These are phyloP conservation scores for Porites cylindrica DNA, from an alignment of 92 coral and sea anemone species.

Conservation along the genomic window DNA sequence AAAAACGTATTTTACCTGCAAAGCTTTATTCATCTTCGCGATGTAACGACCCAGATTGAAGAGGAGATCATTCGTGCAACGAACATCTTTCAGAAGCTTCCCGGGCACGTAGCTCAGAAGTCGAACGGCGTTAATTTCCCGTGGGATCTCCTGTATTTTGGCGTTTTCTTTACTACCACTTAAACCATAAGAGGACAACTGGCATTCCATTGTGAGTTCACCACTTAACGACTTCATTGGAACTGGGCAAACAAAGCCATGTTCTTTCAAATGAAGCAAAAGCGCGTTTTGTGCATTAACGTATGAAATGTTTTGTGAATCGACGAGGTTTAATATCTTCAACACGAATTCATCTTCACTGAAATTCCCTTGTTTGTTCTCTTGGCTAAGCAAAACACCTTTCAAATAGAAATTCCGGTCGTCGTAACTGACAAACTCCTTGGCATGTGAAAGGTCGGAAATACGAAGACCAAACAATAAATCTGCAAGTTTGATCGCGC, in stretches of 20 bases:
- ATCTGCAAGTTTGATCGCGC: slow-evolving; percentile 64
- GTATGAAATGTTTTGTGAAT: slow-evolving; percentile 38
- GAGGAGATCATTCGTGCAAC: slow-evolving; percentile 32
- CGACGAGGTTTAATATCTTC: slow-evolving; percentile 75
- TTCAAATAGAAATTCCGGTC: slow-evolving; percentile 79
- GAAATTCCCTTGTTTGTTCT: background rate
- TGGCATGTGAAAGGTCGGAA: slow-evolving; percentile 34
- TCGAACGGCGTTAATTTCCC: slow-evolving; percentile 50
- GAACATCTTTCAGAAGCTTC: slow-evolving; percentile 34
- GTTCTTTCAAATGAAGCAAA: slow-evolving; percentile 56
- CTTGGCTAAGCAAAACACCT: slow-evolving; percentile 33
- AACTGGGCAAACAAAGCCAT: slow-evolving; percentile 60
- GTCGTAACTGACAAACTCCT: slow-evolving; percentile 81
- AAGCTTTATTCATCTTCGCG: slow-evolving; percentile 50
- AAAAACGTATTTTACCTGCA: slow-evolving; percentile 50
- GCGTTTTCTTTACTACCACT: background rate
- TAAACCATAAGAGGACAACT: background rate
- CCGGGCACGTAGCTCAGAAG: slow-evolving; percentile 72
- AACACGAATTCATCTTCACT: slow-evolving; percentile 64
- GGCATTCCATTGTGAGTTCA: background rate
- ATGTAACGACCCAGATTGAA: slow-evolving; percentile 60
- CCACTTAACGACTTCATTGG: slow-evolving; percentile 54
- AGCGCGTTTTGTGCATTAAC: slow-evolving; percentile 71
- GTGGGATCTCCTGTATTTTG: background rate
- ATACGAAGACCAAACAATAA: slow-evolving; percentile 61